Base-by-base conservation (phyloP, 2,888 invertebrate species). In the Arge pagana region DNA sequence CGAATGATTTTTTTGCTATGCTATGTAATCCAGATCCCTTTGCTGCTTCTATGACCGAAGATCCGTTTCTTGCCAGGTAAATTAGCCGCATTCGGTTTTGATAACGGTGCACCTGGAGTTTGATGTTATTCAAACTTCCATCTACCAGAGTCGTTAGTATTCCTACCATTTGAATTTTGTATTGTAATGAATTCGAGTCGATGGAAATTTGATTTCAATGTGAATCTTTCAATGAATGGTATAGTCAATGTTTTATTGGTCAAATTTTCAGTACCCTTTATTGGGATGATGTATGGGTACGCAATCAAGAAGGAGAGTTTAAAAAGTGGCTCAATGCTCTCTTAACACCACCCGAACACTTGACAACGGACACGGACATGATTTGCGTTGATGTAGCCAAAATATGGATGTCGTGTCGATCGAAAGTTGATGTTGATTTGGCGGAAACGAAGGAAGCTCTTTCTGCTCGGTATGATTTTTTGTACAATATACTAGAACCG, bases 241-340 rank as follows among this genome's bases (percentile, higher is more conserved):
- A n/a, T 43, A n/a, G 28, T 45, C 8, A 21, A 24, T 10, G 13
- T 43, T 23, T 41, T 40, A 11, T 33, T n/a, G n/a, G n/a, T n/a
- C n/a, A n/a, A n/a, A n/a, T 26, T 19, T 50, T 53, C 30, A 67
- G 83, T 0, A 82, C 85, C 0, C 82, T 88, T 67, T 87, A 85
- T 66, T 83, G 85, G 60, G 86, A 88, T 64, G 84, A 85, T 56
- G 79, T 81, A 60, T 86, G 88, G 66, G 80, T 91, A 1, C 81
- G 83, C 37, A 82, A 83, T 52, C 87, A 90, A 70, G 87, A 88
- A 73, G 77, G 70, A 0, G 84, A 87, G 65, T 88, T 90, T 54
- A 88, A 85, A 66, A 87, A 88, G 61, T 92, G 90, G 90, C 76
- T 92, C 0, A 91, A 92, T 72, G 85, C 85, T 6, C 77, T 92